Evolutionary conservation across 2,797 vertebrate genomes (phyloP).

Genomic region (Sebastes wilsoni): DNA sequence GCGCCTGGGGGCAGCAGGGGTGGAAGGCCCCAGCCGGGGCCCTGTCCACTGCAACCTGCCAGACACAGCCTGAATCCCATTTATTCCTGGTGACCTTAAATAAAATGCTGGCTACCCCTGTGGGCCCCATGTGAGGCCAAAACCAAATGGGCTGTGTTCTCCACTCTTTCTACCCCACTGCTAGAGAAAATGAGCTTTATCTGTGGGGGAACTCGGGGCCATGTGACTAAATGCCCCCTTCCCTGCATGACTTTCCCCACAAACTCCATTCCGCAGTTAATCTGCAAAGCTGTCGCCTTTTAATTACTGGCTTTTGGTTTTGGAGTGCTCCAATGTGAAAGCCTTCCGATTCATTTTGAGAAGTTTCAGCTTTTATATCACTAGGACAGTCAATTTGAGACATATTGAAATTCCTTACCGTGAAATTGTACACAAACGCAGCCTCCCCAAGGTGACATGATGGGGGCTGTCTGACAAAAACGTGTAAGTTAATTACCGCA

Average conservation of each 20-base stretch:
- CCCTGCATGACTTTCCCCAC: slow-evolving; percentile 75
- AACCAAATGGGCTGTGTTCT: slow-evolving; percentile 82
- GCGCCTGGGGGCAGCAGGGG: slow-evolving; percentile 73
- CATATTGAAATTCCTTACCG: slow-evolving; percentile 31
- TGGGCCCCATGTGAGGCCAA: slow-evolving; percentile 81
- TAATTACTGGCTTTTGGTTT: slow-evolving; percentile 81
- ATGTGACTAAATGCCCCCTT: slow-evolving; percentile 84
- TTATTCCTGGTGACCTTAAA: slow-evolving; percentile 88
- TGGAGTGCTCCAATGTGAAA: slow-evolving; percentile 62
- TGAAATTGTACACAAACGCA: slow-evolving; percentile 40
- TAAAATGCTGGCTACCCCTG: slow-evolving; percentile 85
- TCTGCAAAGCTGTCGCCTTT: slow-evolving; percentile 83
- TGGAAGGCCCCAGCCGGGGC: slow-evolving; percentile 76
- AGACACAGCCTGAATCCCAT: slow-evolving; percentile 84
- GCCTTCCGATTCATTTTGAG: slow-evolving; percentile 72
- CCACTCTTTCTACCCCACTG: slow-evolving; percentile 83
- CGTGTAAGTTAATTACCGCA: slow-evolving; percentile 78
- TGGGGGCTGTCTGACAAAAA: slow-evolving; percentile 67
- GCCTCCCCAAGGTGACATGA: slow-evolving; percentile 71
- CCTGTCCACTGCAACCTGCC: slow-evolving; percentile 80
- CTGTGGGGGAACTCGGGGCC: slow-evolving; percentile 78
- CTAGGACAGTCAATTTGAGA: slow-evolving; percentile 48
- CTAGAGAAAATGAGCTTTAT: slow-evolving; percentile 86
- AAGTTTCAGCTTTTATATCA: slow-evolving; percentile 63
- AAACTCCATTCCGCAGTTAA: slow-evolving; percentile 80